phyloP scores from a whole-genome alignment of 2,888 invertebrate species.

The Dynastes hyllus region DNA sequence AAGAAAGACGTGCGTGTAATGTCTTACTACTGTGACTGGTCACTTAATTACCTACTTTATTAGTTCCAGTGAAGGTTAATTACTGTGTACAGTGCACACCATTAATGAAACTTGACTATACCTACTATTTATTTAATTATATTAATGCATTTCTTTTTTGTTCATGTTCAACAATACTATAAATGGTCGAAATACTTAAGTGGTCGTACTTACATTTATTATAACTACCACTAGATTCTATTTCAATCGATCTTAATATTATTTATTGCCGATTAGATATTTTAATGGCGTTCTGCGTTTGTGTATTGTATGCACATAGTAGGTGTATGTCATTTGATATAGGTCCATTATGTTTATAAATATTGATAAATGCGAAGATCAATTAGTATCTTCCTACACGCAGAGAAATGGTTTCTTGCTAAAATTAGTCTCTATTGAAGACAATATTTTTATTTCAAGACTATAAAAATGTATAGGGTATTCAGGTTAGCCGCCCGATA shows the following conservation, averaged over 20 bases:
- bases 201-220: conserved; percentile 8
- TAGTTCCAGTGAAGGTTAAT: conserved; percentile 51
- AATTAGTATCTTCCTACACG: too few species aligned
- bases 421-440: too few species aligned
- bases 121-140: conserved; percentile 45
- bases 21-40: conserved; percentile 49
- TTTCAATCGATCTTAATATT: conserved; percentile 34
- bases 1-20: conserved; percentile 42
- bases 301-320: too few species aligned
- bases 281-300: conserved; percentile 4
- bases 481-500: too few species aligned
- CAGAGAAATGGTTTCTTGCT: too few species aligned
- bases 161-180: conserved; percentile 8
- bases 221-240: background rate
- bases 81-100: conserved; percentile 37
- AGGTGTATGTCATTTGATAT: too few species aligned
- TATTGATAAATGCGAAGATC: too few species aligned
- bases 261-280: conserved; percentile 20
- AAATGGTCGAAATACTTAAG: conserved; percentile 5
- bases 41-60: conserved; percentile 48
- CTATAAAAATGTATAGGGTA: too few species aligned
- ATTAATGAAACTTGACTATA: conserved; percentile 48
- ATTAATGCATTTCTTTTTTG: conserved; percentile 40
- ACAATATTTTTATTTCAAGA: too few species aligned
- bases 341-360: too few species aligned